These are phyloP conservation scores for Ictalurus furcatus DNA, from an alignment of 2,113 vertebrate species.

Conservation along the genomic window DNA sequence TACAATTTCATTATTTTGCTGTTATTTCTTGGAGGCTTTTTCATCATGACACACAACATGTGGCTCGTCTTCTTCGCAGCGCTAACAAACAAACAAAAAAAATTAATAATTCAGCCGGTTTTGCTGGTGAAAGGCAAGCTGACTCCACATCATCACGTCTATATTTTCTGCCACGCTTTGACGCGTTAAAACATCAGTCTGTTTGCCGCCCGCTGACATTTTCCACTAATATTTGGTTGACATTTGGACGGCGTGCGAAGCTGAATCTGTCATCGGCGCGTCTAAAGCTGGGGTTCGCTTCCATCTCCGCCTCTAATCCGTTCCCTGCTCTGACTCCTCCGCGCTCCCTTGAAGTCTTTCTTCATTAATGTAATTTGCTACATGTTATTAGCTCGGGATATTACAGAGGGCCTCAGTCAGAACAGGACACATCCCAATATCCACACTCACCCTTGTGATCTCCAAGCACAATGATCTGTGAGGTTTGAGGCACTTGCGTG, in stretches of 20 bases:
- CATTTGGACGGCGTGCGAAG: slow-evolving; percentile 21
- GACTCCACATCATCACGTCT: slow-evolving; percentile 15
- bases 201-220: slow-evolving; percentile 19
- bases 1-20: not conserved
- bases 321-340: not conserved
- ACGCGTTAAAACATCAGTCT: slow-evolving; percentile 33
- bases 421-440: not conserved
- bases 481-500: not conserved
- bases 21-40: not conserved
- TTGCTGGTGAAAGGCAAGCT: slow-evolving; percentile 11
- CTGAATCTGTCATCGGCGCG: slow-evolving; percentile 4
- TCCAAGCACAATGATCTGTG: not conserved
- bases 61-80: not conserved
- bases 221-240: slow-evolving; percentile 43
- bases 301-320: not conserved
- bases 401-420: no score
- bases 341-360: not conserved
- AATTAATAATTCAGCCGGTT: not conserved
- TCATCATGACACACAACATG: slow-evolving; percentile 10
- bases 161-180: not conserved
- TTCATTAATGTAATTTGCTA: not conserved
- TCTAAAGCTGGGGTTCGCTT: slow-evolving; percentile 30
- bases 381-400: not conserved
- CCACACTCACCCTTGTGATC: not conserved
- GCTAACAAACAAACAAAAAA: not conserved